Evolutionary conservation across 2,888 invertebrate species (phyloP).

Genomic region (Stenodema calcarata): DNA sequence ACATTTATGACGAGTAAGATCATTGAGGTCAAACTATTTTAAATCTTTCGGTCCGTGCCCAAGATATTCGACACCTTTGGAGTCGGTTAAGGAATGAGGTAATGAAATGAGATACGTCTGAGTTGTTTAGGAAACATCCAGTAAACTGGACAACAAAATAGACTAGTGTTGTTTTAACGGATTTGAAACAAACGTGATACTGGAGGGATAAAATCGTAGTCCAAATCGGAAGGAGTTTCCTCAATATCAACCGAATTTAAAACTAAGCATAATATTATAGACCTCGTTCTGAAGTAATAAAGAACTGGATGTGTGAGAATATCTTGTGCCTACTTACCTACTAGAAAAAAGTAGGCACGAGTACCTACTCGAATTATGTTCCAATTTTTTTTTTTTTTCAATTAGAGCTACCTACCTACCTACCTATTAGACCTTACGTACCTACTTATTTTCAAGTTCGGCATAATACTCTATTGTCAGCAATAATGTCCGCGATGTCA

Average conservation of each 20-base stretch:
- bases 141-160: not conserved
- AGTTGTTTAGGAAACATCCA: not conserved
- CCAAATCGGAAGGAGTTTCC: not conserved
- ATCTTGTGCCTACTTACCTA: too few relatives aligned
- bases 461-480: too few relatives aligned
- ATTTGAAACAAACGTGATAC: not conserved
- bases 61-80: constrained; percentile 21
- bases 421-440: too few relatives aligned
- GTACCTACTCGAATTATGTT: too few relatives aligned
- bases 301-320: too few relatives aligned
- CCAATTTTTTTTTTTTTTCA: too few relatives aligned
- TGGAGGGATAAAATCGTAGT: not conserved
- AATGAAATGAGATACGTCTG: not conserved
- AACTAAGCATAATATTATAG: not conserved
- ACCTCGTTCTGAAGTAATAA: too few relatives aligned
- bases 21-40: constrained; percentile 43
- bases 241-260: not conserved
- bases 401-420: too few relatives aligned
- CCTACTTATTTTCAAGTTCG: too few relatives aligned
- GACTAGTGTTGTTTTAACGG: not conserved
- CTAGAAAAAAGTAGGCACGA: too few relatives aligned
- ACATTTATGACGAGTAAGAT: constrained; percentile 41
- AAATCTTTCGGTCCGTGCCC: constrained; percentile 25
- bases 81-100: not conserved
- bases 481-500: too few relatives aligned